phyloP scores from a whole-genome alignment of 2,888 invertebrate genomes.

The Catocala sponsa region DNA sequence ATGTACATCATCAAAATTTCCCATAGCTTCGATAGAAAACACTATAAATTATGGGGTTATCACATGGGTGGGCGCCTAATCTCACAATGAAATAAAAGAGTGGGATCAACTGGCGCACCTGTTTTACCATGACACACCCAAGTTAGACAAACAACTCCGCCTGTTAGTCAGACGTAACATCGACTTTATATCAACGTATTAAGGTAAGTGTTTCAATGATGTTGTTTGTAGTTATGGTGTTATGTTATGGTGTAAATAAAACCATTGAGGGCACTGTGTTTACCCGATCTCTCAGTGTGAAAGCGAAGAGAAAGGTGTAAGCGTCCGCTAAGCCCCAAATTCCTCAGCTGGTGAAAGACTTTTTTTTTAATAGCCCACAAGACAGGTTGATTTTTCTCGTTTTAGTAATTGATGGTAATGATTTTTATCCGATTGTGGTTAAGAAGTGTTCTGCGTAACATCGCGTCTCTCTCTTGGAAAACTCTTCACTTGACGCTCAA shows the following conservation, averaged over 20 bases:
- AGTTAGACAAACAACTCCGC: constrained; percentile 15
- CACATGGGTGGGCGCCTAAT: constrained; percentile 50
- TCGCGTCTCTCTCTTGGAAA: constrained; percentile 6
- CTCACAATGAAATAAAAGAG: constrained; percentile 63
- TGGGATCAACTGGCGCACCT: constrained; percentile 66
- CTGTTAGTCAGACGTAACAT: background rate
- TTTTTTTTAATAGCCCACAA: constrained; percentile 54
- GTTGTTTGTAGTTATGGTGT: constrained; percentile 38
- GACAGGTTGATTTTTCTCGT: constrained; percentile 39
- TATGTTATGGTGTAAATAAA: constrained; percentile 27
- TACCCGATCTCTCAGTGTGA: constrained; percentile 70
- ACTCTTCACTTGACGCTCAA: background rate
- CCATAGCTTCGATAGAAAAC: constrained; percentile 22
- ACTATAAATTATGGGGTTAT: constrained; percentile 34
- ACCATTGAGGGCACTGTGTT: constrained; percentile 72
- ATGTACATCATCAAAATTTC: background rate
- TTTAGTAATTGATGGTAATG: constrained; percentile 28
- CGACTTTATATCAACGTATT: constrained; percentile 15
- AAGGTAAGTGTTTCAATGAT: constrained; percentile 25
- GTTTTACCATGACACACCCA: constrained; percentile 46
- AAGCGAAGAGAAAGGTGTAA: constrained; percentile 81
- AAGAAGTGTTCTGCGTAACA: constrained; percentile 5
- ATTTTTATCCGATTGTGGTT: constrained; percentile 21
- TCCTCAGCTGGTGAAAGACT: constrained; percentile 75
- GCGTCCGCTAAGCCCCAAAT: constrained; percentile 72